These are phyloP conservation scores for Eilema sororculum DNA, from an alignment of 2,888 invertebrate genomes.

Conservation along the genomic window DNA sequence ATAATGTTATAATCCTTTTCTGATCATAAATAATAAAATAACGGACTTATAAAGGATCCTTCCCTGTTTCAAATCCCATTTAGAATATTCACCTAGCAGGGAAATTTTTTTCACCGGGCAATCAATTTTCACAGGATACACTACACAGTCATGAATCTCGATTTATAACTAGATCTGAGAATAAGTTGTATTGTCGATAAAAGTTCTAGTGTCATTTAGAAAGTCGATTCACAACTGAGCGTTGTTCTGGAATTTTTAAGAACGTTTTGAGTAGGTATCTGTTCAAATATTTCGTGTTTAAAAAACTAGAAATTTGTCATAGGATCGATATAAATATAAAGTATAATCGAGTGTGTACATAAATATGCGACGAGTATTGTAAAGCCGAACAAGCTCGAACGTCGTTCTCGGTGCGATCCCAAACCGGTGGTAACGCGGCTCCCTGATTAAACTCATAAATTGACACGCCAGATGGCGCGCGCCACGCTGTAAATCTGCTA, in stretches of 20 bases:
- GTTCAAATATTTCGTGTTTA: background rate
- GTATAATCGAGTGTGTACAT: constrained; percentile 25
- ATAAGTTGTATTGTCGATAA: too few relatives aligned
- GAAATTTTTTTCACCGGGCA: background rate
- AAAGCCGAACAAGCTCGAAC: constrained; percentile 43
- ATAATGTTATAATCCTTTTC: too few relatives aligned
- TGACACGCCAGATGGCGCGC: constrained; percentile 79
- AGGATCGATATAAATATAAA: too few relatives aligned
- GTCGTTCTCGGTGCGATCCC: constrained; percentile 47
- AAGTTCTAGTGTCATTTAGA: too few relatives aligned
- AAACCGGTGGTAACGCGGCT: constrained; percentile 51
- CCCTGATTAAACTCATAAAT: constrained; percentile 86
- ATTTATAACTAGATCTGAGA: too few relatives aligned
- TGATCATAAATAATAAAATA: too few relatives aligned
- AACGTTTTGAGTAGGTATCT: background rate
- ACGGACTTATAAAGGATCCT: too few relatives aligned
- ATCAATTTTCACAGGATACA: too few relatives aligned
- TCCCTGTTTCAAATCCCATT: background rate
- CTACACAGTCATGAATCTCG: too few relatives aligned
- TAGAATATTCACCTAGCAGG: background rate
- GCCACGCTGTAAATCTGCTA: constrained; percentile 81
- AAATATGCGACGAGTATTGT: constrained; percentile 35
- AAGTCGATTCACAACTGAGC: too few relatives aligned
- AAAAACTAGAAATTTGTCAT: too few relatives aligned
- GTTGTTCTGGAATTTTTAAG: too few relatives aligned